These are phyloP conservation scores for Lota lota DNA, from an alignment of 2,113 vertebrate species.

Conservation along the genomic window DNA sequence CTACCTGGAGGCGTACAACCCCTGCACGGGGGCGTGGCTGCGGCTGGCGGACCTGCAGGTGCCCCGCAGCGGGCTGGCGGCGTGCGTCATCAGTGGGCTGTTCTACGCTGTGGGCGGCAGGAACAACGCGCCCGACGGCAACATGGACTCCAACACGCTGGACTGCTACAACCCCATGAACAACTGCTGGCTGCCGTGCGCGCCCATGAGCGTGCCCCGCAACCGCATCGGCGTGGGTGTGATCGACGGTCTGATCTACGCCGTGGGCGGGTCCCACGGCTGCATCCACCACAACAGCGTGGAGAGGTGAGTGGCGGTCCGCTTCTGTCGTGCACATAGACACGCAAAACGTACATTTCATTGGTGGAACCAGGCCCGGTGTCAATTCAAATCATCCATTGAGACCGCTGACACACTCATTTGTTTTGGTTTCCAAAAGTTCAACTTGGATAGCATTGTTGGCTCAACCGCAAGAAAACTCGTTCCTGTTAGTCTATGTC, in stretches of 20 bases:
- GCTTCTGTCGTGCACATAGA: too few species aligned
- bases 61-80: slow-evolving; percentile 87
- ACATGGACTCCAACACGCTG: slow-evolving; percentile 86
- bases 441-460: too few species aligned
- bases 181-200: slow-evolving; percentile 88
- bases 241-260: slow-evolving; percentile 90
- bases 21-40: slow-evolving; percentile 78
- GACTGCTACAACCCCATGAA: slow-evolving; percentile 96
- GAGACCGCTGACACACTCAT: too few species aligned
- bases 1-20: slow-evolving; percentile 86
- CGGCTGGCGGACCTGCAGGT: slow-evolving; percentile 82
- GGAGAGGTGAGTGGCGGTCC: slow-evolving; percentile 76
- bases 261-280: slow-evolving; percentile 89
- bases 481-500: too few species aligned
- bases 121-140: slow-evolving; percentile 90
- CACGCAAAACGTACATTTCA: too few species aligned
- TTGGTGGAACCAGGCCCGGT: too few species aligned
- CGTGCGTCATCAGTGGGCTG: slow-evolving; percentile 87
- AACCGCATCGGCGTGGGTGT: slow-evolving; percentile 91
- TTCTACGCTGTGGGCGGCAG: slow-evolving; percentile 89
- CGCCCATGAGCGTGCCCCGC: slow-evolving; percentile 87
- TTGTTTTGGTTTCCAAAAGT: too few species aligned
- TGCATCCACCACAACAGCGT: slow-evolving; percentile 90
- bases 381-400: background rate
- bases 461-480: too few species aligned